Base-by-base conservation (phyloP, 2,797 vertebrate species). In the Arrhamphus sclerolepis region DNA sequence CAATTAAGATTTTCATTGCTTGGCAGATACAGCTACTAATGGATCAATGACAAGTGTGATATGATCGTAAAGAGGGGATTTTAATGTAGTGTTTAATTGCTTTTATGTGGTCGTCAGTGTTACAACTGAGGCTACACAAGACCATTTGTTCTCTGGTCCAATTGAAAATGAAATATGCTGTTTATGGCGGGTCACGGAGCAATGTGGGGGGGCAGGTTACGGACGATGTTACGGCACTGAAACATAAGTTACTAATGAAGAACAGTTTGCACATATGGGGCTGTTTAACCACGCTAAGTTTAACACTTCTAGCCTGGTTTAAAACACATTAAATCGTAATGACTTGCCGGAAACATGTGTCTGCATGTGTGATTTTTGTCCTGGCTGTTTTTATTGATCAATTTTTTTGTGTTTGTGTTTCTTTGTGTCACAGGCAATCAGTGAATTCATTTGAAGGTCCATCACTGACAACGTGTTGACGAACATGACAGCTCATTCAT, bases 81-180 rank as follows among this genome's bases (percentile, higher is more conserved):
- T 92, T 93, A 93, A 93, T 92, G 89, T 81, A 92, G 84, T 92
- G 90, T 89, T 92, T 93, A 91, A 94, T 92, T 90, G 89, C 89
- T 90, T 86, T 86, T 83, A 89, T 87, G 86, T 75, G 83, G 75
- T 75, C 79, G 62, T 52, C 77, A 44, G 73, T 64, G 76, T 74
- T 85, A 75, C 60, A 75, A 86, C 66, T 64, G 75, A 63, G 72
- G 74, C 56, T 80, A 62, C 56, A 43, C 34, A 0, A 67, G 82
- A 71, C 83, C 86, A 82, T 86, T 85, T 87, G 66, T 80, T 80
- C 65, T 48, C 50, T 46, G 3, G 51, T 56, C 29, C 62, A 39
- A 50, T 40, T 53, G 53, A 51, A 74, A 47, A 34, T 49, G 54
- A 75, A 80, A 70, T 51, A 75, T 31, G 26, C 22, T 40, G 59